Conservation (phyloP, 2,113 vertebrate genomes). For the Xenopus borealis region DNA sequence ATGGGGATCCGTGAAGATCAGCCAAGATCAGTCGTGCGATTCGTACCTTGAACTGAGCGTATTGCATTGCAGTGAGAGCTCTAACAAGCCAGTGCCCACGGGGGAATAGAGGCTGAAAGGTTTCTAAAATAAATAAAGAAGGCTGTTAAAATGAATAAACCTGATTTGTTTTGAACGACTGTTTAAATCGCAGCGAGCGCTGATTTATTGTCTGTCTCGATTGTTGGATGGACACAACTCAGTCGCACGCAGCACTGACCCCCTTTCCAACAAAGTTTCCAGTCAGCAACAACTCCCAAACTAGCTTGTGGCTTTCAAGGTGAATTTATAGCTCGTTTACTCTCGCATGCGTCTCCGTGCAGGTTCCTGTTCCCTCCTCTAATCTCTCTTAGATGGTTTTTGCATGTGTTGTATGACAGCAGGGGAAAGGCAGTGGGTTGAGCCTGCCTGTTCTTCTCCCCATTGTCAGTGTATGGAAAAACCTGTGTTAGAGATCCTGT, state of each 20-base stretch:
- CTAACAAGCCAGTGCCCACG: constrained; percentile 53
- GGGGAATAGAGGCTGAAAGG: constrained; percentile 38
- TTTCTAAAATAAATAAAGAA: constrained; percentile 57
- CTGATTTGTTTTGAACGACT: too few species aligned
- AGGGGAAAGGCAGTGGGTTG: constrained; percentile 55
- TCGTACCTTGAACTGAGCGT: constrained; percentile 62
- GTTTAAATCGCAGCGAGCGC: constrained; percentile 30
- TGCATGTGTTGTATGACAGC: constrained; percentile 64
- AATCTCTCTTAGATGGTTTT: constrained; percentile 60
- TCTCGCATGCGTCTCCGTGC: constrained; percentile 50
- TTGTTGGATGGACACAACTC: constrained; percentile 33
- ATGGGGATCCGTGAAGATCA: constrained; percentile 60
- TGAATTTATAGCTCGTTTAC: constrained; percentile 56
- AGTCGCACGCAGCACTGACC: constrained; percentile 46
- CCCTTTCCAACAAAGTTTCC: constrained; percentile 45
- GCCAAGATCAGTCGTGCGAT: constrained; percentile 64
- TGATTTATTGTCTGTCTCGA: not conserved
- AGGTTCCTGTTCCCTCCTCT: constrained; percentile 59
- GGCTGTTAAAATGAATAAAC: constrained; percentile 54
- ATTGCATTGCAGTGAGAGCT: constrained; percentile 41
- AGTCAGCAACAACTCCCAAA: constrained; percentile 49
- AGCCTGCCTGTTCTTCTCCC: constrained; percentile 53
- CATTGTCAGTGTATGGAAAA: constrained; percentile 65
- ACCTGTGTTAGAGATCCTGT: constrained; percentile 60
- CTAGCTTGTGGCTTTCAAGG: constrained; percentile 49